These are phyloP conservation scores for Phasianus colchicus DNA, from an alignment of 2,113 vertebrate species.

Conservation along the genomic window DNA sequence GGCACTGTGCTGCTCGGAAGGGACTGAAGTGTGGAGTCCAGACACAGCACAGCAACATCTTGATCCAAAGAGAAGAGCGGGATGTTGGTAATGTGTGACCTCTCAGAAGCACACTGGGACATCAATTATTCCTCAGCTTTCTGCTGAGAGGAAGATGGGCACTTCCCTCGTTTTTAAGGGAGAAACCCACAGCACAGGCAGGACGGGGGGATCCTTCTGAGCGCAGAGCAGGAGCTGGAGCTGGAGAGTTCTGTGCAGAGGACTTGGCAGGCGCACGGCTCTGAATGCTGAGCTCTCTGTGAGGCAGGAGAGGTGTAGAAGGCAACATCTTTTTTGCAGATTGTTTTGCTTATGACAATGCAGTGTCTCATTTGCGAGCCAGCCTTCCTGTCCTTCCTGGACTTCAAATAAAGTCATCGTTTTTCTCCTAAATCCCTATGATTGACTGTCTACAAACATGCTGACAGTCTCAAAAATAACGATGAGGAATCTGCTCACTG, in stretches of 20 bases:
- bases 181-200: background rate
- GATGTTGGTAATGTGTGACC: background rate
- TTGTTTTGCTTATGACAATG: background rate
- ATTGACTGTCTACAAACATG: background rate
- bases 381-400: background rate
- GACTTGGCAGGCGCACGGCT: background rate
- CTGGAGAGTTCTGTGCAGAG: background rate
- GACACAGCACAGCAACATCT: background rate
- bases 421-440: background rate
- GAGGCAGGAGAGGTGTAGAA: background rate
- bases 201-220: background rate
- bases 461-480: background rate
- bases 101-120: background rate
- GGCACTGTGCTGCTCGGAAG: background rate
- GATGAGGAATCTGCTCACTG: background rate
- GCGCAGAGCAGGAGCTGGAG: background rate
- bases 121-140: background rate
- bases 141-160: background rate
- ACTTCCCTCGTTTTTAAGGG: background rate
- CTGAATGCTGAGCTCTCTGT: background rate
- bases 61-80: conserved; percentile 32
- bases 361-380: background rate
- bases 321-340: background rate
- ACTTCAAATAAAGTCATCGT: background rate
- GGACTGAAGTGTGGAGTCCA: background rate